phyloP scores from a whole-genome alignment of 2,797 vertebrate genomes.

The Denticeps clupeoides region DNA sequence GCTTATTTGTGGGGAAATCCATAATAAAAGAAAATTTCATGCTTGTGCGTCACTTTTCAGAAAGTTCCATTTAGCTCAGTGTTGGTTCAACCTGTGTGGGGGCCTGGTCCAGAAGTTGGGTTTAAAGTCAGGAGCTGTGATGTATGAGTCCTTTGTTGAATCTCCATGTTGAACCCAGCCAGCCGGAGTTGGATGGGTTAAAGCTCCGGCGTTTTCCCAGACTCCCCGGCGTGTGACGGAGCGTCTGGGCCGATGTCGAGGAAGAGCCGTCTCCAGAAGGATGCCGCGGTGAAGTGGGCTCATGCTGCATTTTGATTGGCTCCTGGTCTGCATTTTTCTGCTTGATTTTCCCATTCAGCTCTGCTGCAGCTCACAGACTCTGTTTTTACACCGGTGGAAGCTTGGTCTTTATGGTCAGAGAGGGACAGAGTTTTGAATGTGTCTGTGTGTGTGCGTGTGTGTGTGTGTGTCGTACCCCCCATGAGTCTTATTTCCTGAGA shows the following conservation, averaged over 20 bases:
- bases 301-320: slow-evolving; percentile 66
- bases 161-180: background rate
- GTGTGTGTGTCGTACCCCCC: slow-evolving; percentile 18
- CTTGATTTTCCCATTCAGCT: slow-evolving; percentile 65
- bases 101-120: no score
- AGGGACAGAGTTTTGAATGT: slow-evolving; percentile 24
- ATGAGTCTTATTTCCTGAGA: slow-evolving; percentile 22
- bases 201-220: slow-evolving; percentile 35
- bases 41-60: no score
- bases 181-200: slow-evolving; percentile 46
- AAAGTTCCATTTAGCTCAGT: no score
- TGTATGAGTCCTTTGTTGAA: no score
- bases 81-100: no score
- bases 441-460: slow-evolving; percentile 12
- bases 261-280: slow-evolving; percentile 31
- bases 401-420: slow-evolving; percentile 37
- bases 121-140: background rate
- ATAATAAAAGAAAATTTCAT: no score
- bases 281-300: slow-evolving; percentile 52
- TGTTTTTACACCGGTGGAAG: slow-evolving; percentile 44
- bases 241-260: slow-evolving; percentile 56
- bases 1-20: no score
- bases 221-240: slow-evolving; percentile 57
- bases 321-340: slow-evolving; percentile 51
- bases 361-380: slow-evolving; percentile 52